Base-by-base conservation (phyloP, 2,113 vertebrate species). In the Talpa occidentalis region DNA sequence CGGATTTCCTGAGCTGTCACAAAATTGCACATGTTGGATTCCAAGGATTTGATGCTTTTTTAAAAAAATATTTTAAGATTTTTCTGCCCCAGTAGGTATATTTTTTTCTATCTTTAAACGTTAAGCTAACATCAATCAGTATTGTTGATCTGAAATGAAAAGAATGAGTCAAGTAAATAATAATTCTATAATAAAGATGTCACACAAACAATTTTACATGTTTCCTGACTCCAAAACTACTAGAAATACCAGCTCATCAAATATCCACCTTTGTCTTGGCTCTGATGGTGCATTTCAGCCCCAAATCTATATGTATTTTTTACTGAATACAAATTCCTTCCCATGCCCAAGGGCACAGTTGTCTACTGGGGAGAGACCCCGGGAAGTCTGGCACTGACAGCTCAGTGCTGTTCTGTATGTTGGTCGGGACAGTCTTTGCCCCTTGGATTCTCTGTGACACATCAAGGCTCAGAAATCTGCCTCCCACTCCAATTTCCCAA, bases 1-100 rank as follows among this genome's bases (percentile, higher is more conserved):
- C 35, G 85, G 94, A 95, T 94, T 97, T 98, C 95, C 97, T 97
- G 92, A 90, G 95, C 80, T 95, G 91, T 69, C 79, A 85, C 74
- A 62, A 82, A 91, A 66, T 74, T 30, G 9, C 70, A 47, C 69
- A 17, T 22, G 44, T 44, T 76, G 16, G 26, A 60, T 47, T 16
- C 40, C 30, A 67, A 86, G 74, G 37, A 76, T 60, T 85, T 79
- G 30, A 84, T 60, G 47, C 15, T 30, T 19, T 19, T 54, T 90
- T 42, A 54, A 47, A n/a, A 42, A 37, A 49, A 28, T 32, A 8
- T 73, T 28, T 37, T 44, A 21, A 49, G n/a, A 16, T 64, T 74
- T 69, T 82, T 83, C 85, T 52, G 22, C 28, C 35, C 93, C 7
- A 0, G 30, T 35, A 59, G 49, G 35, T 40, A 40, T 21, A 60